phyloP scores from a whole-genome alignment of 2,113 vertebrate genomes.

The Trematocara marginatum region DNA sequence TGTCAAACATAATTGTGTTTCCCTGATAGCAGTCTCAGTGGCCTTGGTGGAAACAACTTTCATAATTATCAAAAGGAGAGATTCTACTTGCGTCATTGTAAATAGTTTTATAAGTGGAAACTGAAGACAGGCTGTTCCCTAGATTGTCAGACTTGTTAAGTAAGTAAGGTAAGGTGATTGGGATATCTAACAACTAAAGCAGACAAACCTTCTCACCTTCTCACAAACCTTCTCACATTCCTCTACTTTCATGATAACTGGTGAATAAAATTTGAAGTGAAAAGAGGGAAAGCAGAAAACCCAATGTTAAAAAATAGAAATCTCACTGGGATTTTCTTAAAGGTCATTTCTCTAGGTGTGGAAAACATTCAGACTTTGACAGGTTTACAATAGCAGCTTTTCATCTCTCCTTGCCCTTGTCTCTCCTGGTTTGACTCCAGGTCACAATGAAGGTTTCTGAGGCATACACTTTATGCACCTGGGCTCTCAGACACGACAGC shows the following conservation, averaged over 20 bases:
- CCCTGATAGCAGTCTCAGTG: not conserved
- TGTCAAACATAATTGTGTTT: not conserved
- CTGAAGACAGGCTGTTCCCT: not conserved
- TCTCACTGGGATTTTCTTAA: not conserved
- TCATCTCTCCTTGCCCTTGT: not conserved
- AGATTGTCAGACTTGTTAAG: not conserved
- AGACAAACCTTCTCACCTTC: not conserved
- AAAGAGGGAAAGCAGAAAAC: not conserved
- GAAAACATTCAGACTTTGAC: not conserved
- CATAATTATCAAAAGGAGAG: not conserved
- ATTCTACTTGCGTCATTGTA: not conserved
- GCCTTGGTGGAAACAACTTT: not conserved
- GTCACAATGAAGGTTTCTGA: not conserved
- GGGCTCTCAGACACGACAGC: not conserved
- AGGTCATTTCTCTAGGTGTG: not conserved
- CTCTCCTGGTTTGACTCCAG: not conserved
- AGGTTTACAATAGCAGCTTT: not conserved
- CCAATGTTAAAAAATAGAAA: not conserved
- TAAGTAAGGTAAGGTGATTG: not conserved
- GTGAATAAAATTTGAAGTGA: not conserved
- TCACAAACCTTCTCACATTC: not conserved
- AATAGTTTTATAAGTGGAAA: not conserved
- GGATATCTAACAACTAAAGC: not conserved
- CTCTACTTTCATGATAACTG: not conserved
- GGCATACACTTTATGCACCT: not conserved